phyloP scores from a whole-genome alignment of 2,113 vertebrate genomes.

The Podarcis muralis region DNA sequence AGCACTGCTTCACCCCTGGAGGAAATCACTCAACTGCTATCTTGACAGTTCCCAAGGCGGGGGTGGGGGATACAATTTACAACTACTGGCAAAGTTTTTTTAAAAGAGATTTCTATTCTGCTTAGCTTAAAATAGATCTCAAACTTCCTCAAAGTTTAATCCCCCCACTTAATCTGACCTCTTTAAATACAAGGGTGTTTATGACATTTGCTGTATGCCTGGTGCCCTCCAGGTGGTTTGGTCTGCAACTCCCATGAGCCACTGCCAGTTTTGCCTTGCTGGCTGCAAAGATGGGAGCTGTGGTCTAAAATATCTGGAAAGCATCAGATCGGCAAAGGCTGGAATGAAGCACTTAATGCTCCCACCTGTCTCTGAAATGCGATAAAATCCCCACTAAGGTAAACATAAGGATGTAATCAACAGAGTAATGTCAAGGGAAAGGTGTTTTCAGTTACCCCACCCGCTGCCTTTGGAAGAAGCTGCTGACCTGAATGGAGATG shows the following conservation, averaged over 20 bases:
- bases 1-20: background rate
- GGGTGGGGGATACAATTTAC: background rate
- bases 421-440: too few relatives aligned
- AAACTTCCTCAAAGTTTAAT: background rate
- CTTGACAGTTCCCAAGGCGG: conserved; percentile 15
- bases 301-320: too few relatives aligned
- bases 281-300: too few relatives aligned
- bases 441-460: too few relatives aligned
- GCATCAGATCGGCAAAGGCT: too few relatives aligned
- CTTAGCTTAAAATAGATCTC: background rate
- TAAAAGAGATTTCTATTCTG: background rate
- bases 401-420: background rate
- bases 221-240: too few relatives aligned
- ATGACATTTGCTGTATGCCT: background rate
- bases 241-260: too few relatives aligned
- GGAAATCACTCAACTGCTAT: background rate
- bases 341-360: too few relatives aligned
- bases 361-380: background rate
- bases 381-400: background rate
- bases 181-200: background rate
- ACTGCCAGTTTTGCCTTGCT: too few relatives aligned
- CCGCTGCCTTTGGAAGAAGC: too few relatives aligned
- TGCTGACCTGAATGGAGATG: too few relatives aligned
- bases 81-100: background rate
- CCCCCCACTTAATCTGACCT: background rate